phyloP scores from a whole-genome alignment of 1,140 invertebrate species.

The Euwallacea fornicatus region DNA sequence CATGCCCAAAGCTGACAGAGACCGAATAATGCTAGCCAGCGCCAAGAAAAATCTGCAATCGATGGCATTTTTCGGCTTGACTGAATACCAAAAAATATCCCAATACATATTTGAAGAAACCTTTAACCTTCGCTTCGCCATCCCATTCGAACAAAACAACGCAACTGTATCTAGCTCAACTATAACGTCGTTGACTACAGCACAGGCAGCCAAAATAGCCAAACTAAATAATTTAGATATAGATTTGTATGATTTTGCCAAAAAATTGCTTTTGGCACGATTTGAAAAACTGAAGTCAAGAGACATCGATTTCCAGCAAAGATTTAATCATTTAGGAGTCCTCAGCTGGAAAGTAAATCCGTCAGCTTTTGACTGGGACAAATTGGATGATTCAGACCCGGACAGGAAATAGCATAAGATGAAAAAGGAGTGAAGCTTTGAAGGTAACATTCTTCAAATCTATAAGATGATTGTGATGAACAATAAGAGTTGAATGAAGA shows the following conservation, averaged over 20 bases:
- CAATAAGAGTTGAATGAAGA: too few relatives aligned
- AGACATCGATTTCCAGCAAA: conserved; percentile 77
- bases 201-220: conserved; percentile 75
- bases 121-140: conserved; percentile 89
- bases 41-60: conserved; percentile 92
- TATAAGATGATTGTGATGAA: too few relatives aligned
- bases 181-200: conserved; percentile 69
- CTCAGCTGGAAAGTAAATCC: conserved; percentile 68
- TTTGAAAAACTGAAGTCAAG: conserved; percentile 78
- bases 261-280: conserved; percentile 82
- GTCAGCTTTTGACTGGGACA: conserved; percentile 86
- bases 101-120: conserved; percentile 97
- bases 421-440: too few relatives aligned
- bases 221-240: conserved; percentile 87
- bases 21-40: conserved; percentile 85
- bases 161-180: conserved; percentile 80
- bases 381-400: conserved; percentile 27
- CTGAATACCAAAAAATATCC: conserved; percentile 86
- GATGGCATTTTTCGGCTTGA: conserved; percentile 97
- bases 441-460: too few relatives aligned
- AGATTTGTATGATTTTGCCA: conserved; percentile 92
- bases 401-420: neutral
- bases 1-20: conserved; percentile 68
- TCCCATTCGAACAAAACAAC: conserved; percentile 89
- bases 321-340: conserved; percentile 78